Percentiles rank a stretch among this genome's conserved stretches.
These are phyloP conservation scores for Apostichopus parvimensis DNA, from an alignment of 35 echinoderm and acorn worm species.

Conservation along the genomic window DNA sequence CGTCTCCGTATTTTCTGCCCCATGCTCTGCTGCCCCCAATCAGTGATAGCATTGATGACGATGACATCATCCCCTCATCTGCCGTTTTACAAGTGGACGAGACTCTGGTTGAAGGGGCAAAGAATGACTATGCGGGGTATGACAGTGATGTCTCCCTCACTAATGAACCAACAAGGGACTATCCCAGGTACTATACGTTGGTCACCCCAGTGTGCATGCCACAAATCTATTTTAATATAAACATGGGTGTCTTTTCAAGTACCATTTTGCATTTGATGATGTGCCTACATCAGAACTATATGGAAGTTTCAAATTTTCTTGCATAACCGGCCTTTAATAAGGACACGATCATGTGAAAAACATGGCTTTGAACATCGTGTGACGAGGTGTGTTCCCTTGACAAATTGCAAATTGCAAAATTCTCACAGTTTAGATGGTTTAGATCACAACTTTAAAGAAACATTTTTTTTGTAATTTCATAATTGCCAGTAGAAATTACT, in stretches of 20 bases:
- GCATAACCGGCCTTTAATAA: no score
- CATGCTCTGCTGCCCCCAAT: conserved; percentile 12
- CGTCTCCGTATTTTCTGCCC: background rate
- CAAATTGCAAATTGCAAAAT: no score
- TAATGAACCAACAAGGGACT: background rate
- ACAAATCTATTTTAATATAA: background rate
- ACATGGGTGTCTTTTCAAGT: background rate
- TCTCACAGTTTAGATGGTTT: no score
- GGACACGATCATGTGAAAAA: no score
- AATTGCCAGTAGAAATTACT: no score
- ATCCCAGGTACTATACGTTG: conserved; percentile 14
- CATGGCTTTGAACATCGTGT: no score
- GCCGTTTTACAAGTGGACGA: conserved; percentile 25
- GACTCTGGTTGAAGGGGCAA: conserved; percentile 48
- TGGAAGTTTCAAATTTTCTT: no score
- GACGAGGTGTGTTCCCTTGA: no score
- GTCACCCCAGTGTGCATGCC: conserved; percentile 17
- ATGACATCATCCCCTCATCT: background rate
- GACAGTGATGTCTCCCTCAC: conserved; percentile 56
- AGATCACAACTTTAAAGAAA: no score
- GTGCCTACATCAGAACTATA: no score
- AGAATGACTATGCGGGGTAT: conserved; percentile 60
- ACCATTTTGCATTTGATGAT: no score
- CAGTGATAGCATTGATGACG: conserved; percentile 57
- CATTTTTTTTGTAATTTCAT: no score